These are phyloP conservation scores for Rhyacichthys aspro DNA, from an alignment of 2,797 vertebrate genomes.

Conservation along the genomic window DNA sequence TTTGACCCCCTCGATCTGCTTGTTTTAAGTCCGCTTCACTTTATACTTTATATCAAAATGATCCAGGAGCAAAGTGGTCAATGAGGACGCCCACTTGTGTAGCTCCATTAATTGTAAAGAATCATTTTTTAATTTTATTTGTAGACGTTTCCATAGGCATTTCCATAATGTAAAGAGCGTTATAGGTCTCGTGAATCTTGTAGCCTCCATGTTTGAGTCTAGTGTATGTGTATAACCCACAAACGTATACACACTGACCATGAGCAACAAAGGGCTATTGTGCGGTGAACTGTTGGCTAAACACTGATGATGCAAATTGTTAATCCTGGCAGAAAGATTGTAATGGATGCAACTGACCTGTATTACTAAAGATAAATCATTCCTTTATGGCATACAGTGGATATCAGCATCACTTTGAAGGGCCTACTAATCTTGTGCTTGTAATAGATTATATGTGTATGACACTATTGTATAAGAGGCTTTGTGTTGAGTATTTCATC, in stretches of 20 bases:
- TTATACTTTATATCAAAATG: neutral
- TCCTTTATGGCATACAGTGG: constrained; percentile 7
- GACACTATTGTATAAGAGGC: constrained; percentile 31
- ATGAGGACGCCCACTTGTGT: neutral
- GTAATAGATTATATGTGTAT: constrained; percentile 39
- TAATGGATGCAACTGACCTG: constrained; percentile 28
- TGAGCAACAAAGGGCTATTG: too few species aligned
- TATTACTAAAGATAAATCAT: constrained; percentile 12
- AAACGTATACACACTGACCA: too few species aligned
- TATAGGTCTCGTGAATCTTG: too few species aligned
- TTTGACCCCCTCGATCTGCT: neutral
- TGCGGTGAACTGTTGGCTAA: too few species aligned
- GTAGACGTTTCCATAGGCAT: too few species aligned
- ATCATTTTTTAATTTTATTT: too few species aligned
- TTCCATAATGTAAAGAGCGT: too few species aligned
- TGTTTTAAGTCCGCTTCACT: constrained; percentile 5
- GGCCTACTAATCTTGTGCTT: constrained; percentile 34
- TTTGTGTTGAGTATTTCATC: constrained; percentile 27
- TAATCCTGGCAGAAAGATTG: constrained; percentile 48
- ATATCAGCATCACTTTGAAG: constrained; percentile 10
- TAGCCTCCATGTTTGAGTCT: too few species aligned
- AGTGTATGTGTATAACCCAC: too few species aligned
- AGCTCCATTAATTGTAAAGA: too few species aligned
- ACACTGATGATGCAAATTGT: neutral
- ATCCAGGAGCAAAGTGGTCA: neutral